Evolutionary conservation across 2,113 vertebrate genomes (phyloP).

Genomic region (Nematolebias whitei): DNA sequence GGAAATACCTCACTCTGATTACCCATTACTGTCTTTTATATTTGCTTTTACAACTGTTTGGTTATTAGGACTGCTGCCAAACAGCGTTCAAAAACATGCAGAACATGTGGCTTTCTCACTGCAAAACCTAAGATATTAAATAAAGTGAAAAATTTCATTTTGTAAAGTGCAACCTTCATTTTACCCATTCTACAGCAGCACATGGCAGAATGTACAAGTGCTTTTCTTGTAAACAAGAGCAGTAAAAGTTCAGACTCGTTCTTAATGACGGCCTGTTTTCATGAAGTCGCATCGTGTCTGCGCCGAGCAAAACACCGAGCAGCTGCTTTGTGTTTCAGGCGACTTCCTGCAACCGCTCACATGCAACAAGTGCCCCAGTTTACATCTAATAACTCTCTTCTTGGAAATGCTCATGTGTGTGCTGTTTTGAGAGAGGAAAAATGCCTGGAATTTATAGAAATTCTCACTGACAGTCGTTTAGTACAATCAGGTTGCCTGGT

Average conservation of each 20-base stretch:
- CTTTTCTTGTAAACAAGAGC: not conserved
- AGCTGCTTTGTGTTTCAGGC: not conserved
- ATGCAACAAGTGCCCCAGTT: not conserved
- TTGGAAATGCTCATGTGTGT: not conserved
- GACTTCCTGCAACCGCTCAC: not conserved
- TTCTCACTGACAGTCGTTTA: not conserved
- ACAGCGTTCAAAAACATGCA: not conserved
- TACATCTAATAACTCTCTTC: not conserved
- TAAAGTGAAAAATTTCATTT: not conserved
- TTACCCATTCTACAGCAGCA: not conserved
- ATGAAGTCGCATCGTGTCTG: not conserved
- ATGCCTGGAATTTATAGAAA: not conserved
- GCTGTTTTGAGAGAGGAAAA: not conserved
- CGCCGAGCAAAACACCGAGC: constrained; percentile 12
- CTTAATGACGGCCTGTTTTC: not conserved
- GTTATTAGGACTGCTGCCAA: not conserved
- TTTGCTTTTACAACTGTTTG: too few relatives aligned
- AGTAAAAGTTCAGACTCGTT: not conserved
- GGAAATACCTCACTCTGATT: constrained; percentile 6
- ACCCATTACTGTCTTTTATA: not conserved
- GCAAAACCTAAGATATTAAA: not conserved
- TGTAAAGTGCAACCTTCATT: not conserved
- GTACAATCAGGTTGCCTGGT: too few relatives aligned
- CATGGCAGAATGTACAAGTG: not conserved
- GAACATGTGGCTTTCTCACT: not conserved